Evolutionary conservation across 2,888 invertebrate species (phyloP), one percentile per base, ranked within the genome.

Genomic region (Cacoxenus indagator): DNA sequence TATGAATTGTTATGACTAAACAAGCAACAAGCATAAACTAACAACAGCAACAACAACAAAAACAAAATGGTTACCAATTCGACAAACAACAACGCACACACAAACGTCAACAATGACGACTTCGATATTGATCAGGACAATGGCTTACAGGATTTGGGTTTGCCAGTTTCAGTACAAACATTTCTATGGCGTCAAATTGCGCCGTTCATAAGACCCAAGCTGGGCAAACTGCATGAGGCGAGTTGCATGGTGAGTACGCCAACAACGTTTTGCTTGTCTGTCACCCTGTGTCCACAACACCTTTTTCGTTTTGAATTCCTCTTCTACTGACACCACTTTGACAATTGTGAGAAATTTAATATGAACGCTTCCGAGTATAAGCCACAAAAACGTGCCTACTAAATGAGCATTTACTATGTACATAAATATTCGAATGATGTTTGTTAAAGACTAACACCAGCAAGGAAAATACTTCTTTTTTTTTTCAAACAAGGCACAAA

Each of bases 141-240:
- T 78, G 90, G 91, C 46, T 90, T 91, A 79, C 91, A 91, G 75
- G 95, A 95, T 82, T 93, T 95, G 83, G 91, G 93, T 67, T 90
- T 99, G 72, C 99, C 99, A 0, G 93, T 98, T 73, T 96, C 98
- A 1, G 96, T 99, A 70, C 99, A 99, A 89, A 95, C 96, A 82
- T 99, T 98, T 89, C 91, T 99, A 72, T 99, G 99, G 99, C 92
- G 96, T 80, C 98, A 98, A 90, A 95, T 97, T 74, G 97, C 98
- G 75, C 98, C 99, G 11, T 99, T 99, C 87, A 96, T 98, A 69
- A 91, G 97, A 76, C 97, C 98, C 11, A 95, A 97, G 88, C 91
- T 98, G 74, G 97, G 98, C 76, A 98, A 98, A 89, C 91, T 97
- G 43, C 98, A 98, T 87, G 99, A 99, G 89, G 96, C 98, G 26